These are phyloP conservation scores for Acronicta aceris DNA, from an alignment of 2,888 invertebrate genomes.

Conservation along the genomic window DNA sequence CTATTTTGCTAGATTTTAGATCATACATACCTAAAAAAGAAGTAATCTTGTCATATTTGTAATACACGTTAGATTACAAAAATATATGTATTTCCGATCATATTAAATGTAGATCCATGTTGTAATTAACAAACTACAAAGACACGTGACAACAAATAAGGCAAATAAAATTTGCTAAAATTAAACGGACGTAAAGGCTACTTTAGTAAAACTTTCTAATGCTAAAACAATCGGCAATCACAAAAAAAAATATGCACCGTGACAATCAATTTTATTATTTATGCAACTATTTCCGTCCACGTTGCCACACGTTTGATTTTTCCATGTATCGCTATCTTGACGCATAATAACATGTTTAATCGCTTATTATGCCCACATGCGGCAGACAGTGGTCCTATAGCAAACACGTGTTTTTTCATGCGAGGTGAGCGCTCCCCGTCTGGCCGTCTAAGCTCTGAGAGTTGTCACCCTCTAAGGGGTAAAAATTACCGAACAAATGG, in stretches of 20 bases:
- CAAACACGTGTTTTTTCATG: slow-evolving; percentile 71
- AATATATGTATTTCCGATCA: background rate
- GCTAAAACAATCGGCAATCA: background rate
- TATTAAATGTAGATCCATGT: background rate
- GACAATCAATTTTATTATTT: background rate
- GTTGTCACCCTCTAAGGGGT: slow-evolving; percentile 29
- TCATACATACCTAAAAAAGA: too few relatives aligned
- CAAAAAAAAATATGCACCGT: background rate
- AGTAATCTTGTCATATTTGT: too few relatives aligned
- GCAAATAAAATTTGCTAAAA: background rate
- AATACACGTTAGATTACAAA: too few relatives aligned
- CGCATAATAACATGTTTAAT: slow-evolving; percentile 26
- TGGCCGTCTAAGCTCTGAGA: slow-evolving; percentile 13
- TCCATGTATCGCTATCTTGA: slow-evolving; percentile 27
- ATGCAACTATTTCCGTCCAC: slow-evolving; percentile 8
- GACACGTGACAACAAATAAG: background rate
- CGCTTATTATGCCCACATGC: slow-evolving; percentile 50
- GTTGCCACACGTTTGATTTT: slow-evolving; percentile 3
- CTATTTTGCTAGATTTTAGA: background rate
- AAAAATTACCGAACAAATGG: slow-evolving; percentile 31
- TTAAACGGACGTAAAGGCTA: background rate
- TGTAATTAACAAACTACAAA: background rate
- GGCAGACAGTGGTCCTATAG: slow-evolving; percentile 62
- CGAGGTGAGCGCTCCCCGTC: slow-evolving; percentile 51
- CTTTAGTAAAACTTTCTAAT: too few relatives aligned